Evolutionary conservation across 1,140 invertebrate genomes (phyloP), one percentile per base, ranked within the genome.

Genomic region (Nasonia longicornis): DNA sequence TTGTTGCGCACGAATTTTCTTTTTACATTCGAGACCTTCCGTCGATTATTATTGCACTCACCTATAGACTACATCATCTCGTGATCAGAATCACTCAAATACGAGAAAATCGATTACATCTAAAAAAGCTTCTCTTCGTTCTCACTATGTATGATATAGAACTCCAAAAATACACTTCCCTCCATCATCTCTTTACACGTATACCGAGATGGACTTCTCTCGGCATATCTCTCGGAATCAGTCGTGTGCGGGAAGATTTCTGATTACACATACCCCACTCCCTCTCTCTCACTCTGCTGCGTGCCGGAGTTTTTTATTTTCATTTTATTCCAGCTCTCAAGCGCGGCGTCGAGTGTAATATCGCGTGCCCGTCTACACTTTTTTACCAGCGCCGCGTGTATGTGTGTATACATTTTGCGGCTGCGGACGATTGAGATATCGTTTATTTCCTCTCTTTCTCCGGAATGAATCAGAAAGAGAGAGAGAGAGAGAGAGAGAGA

Each of bases 331-430:
- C 22, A 79, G 63, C 78, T 31, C 52, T 67, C 63, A 35, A 26
- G 48, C 63, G 2, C 26, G 38, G 26, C 71, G 35, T 22, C 58
- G 35, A 71, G 71, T 26, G 38, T 74, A 22, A 64, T 48, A 81
- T 81, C 73, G 80, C 80, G 80, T 81, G 80, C 20, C 64, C 16
- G 14, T 14, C 38, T 38, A 52, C 69, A 81, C 80, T 81, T 81
- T 77, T 77, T 77, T 77, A 81, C 48, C 52, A 6, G 16, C 52
- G 52, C 52, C 52, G 38, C 38, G 20, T 58, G 20, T 58, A 58
- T n/a, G 10, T 12, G 16, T 14, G 12, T 4, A 48, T 48, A 69
- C 42, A 31, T 29, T 77, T 48, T 42, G 67, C 20, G 45, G 26
- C 38, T 70, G 2, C 31, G 31, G 48, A 76, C 70, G 73, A 76